phyloP scores from a whole-genome alignment of 2,888 invertebrate genomes.

The Proisotoma minuta region DNA sequence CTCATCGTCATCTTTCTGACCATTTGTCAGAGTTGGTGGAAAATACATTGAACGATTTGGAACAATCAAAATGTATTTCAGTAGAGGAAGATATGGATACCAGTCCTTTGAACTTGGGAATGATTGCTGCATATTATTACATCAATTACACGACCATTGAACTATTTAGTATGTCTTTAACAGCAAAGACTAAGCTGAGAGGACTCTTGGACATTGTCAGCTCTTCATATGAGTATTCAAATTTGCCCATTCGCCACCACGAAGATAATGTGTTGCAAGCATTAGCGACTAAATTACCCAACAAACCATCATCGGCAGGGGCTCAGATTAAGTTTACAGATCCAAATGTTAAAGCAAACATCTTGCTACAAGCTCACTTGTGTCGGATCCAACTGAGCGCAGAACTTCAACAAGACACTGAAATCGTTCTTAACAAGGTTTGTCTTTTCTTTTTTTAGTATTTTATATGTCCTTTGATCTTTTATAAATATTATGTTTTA shows the following conservation, averaged over 20 bases:
- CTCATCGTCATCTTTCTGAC: conserved; percentile 95
- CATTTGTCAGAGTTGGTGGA: conserved; percentile 97
- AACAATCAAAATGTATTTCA: conserved; percentile 94
- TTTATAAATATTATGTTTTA: conserved; percentile 28
- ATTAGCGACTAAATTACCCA: conserved; percentile 59
- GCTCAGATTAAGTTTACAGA: conserved; percentile 77
- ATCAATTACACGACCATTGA: conserved; percentile 99
- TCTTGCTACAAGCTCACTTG: conserved; percentile 91
- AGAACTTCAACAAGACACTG: conserved; percentile 94
- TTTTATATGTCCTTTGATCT: background rate
- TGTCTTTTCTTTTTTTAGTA: conserved; percentile 5
- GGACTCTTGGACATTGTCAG: conserved; percentile 96
- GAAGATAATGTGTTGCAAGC: conserved; percentile 81
- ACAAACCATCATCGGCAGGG: conserved; percentile 63
- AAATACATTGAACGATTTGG: conserved; percentile 85
- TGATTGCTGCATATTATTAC: conserved; percentile 99
- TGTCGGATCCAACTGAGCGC: conserved; percentile 91
- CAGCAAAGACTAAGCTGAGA: conserved; percentile 94
- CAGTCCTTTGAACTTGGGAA: conserved; percentile 92
- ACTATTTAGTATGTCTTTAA: conserved; percentile 92
- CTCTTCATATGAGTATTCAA: conserved; percentile 93
- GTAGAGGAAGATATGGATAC: conserved; percentile 98
- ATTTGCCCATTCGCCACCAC: conserved; percentile 86
- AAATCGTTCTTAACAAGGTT: conserved; percentile 74
- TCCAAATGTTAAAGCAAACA: conserved; percentile 94